phyloP scores from a whole-genome alignment of 2,797 vertebrate genomes.

The Smutsia temminckii region DNA sequence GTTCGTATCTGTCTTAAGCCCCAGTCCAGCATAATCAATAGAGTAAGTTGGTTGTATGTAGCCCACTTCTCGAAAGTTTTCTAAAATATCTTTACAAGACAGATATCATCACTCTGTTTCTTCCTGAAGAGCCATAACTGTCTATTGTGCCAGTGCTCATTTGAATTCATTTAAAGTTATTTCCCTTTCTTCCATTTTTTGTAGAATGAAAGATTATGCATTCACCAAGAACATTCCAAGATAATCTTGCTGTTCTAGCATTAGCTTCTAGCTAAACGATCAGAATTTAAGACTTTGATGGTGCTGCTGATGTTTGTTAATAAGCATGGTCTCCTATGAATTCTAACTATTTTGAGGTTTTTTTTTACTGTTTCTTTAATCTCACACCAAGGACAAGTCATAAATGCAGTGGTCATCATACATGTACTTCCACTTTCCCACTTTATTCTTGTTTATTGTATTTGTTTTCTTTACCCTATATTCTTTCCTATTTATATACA shows the following conservation, averaged over 20 bases:
- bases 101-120: conserved; percentile 45
- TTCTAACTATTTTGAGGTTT: not conserved
- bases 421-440: not conserved
- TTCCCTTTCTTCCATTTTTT: conserved; percentile 55
- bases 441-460: not conserved
- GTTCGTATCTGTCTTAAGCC: conserved; percentile 52
- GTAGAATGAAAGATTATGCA: conserved; percentile 44
- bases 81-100: conserved; percentile 59
- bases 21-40: conserved; percentile 70
- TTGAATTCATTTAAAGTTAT: conserved; percentile 49
- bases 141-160: conserved; percentile 36
- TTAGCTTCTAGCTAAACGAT: conserved; percentile 33
- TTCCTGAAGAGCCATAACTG: conserved; percentile 27
- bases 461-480: not conserved
- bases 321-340: not conserved
- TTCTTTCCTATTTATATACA: not conserved
- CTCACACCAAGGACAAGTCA: not conserved
- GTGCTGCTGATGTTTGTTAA: not conserved
- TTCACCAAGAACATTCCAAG: conserved; percentile 30
- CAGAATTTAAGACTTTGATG: not conserved
- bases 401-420: not conserved
- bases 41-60: not conserved
- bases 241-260: conserved; percentile 13
- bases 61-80: conserved; percentile 37
- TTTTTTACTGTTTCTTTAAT: not conserved